A percentile compares a stretch with the other conserved stretches of the same genome.
Conservation (phyloP, 2,797 vertebrate species). For the Gymnopithys bicolor region DNA sequence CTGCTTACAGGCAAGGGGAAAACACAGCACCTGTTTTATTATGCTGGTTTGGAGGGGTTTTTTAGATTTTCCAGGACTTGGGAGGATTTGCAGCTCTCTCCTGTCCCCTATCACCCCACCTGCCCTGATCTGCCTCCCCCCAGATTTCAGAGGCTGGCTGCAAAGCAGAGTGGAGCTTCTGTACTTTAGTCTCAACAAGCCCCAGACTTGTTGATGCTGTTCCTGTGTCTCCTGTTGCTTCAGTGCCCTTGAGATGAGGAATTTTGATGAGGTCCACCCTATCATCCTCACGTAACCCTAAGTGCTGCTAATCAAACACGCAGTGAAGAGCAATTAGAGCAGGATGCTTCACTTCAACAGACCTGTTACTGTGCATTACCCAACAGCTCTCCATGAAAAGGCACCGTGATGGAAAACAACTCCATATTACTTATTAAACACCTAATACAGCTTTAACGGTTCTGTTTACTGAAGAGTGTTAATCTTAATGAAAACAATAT, state of each 20-base stretch:
- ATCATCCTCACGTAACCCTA: background rate
- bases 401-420: slow-evolving; percentile 40
- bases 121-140: background rate
- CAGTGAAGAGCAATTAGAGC: slow-evolving; percentile 56
- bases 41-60: background rate
- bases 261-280: background rate
- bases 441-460: slow-evolving; percentile 39
- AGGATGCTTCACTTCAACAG: background rate
- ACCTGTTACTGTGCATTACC: background rate
- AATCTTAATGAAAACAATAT: slow-evolving; percentile 66
- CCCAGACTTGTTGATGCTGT: background rate
- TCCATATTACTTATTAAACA: slow-evolving; percentile 65
- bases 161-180: background rate
- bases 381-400: background rate
- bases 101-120: accelerated
- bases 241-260: background rate
- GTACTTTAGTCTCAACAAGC: background rate
- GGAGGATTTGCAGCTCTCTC: background rate
- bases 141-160: background rate
- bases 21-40: no score
- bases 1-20: background rate
- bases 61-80: background rate
- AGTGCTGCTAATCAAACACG: slow-evolving; percentile 1
- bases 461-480: slow-evolving; percentile 61
- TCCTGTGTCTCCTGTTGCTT: background rate